Base-by-base conservation (phyloP, 2,888 invertebrate genomes). In the Thymelicus acteon region DNA sequence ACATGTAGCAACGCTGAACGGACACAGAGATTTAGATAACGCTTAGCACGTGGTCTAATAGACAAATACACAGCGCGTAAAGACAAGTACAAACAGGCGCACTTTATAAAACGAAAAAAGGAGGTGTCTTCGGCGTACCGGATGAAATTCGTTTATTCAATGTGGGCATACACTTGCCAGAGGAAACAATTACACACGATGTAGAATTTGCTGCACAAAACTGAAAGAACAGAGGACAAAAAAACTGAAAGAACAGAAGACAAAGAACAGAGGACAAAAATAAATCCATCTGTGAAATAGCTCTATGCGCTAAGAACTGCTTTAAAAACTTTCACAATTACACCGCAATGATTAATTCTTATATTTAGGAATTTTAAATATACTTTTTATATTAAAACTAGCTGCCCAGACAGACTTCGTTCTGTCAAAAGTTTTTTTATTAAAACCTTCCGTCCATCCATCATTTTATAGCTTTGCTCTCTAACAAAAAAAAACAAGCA, bases 111-210 rank as follows among this genome's bases (percentile, higher is more conserved):
- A 76, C 76, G 62, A 77, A 79, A 66, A 77, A 78, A 74, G 77
- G 79, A 40, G 75, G 75, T 52, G 69, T 61, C 44, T 80, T 80
- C 71, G 79, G 81, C 40, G 79, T 83, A 31, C 80, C 80, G n/a
- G 79, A 82, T 15, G 80, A 79, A 60, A 75, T 82, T 54, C 79
- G 80, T 37, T 71, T 83, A 39, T 60, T 77, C n/a, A 80, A 80
- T 76, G 78, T 79, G n/a, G 79, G 80, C 65, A 77, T 79, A 71
- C 80, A 82, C 68, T 60, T 79, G 73, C 80, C 82, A 48, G 76
- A 79, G 74, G 78, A 80, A 75, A 73, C 40, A n/a, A 67, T 70
- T 40, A 77, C 78, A 63, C 80, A 81, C 67, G 79, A 71, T 81
- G 80, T 73, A 68, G 78, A 13, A 1, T 82, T 74, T 82, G 80